phyloP scores from a whole-genome alignment of 1,140 invertebrate species.

The Atta cephalotes region DNA sequence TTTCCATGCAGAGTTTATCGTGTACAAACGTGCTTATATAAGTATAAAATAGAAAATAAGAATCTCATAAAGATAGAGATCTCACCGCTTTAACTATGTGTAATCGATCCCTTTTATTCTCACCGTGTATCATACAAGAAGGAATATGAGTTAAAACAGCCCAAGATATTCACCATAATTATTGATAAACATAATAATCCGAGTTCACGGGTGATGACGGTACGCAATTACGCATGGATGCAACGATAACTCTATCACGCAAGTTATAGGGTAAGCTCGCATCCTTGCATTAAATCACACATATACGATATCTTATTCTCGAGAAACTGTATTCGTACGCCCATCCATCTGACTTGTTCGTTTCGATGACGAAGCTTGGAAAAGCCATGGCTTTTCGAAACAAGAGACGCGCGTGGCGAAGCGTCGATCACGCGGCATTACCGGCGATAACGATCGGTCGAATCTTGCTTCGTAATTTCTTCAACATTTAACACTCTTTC shows the following conservation, averaged over 20 bases:
- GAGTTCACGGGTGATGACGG: constrained; percentile 29
- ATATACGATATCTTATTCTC: constrained; percentile 9
- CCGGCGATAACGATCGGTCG: constrained; percentile 63
- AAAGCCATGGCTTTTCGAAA: constrained; percentile 52
- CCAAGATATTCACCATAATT: constrained; percentile 44
- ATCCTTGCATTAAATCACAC: constrained; percentile 45
- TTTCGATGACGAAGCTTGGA: constrained; percentile 31
- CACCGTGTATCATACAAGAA: not conserved
- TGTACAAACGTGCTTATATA: too few relatives aligned
- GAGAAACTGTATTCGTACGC: constrained; percentile 42
- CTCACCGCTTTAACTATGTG: constrained; percentile 23
- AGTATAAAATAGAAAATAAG: not conserved
- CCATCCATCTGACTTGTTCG: constrained; percentile 11
- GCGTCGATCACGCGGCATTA: constrained; percentile 72
- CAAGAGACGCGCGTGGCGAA: constrained; percentile 68
- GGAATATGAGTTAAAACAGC: not conserved
- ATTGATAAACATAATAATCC: constrained; percentile 57
- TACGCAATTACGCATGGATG: constrained; percentile 22
- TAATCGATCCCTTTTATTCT: constrained; percentile 45
- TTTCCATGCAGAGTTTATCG: not conserved
- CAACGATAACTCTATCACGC: constrained; percentile 58
- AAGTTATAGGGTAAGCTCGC: constrained; percentile 46
- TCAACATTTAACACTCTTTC: constrained; percentile 73
- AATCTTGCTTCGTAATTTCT: constrained; percentile 73
- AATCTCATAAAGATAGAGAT: constrained; percentile 19